Evolutionary conservation across 1,140 invertebrate species (phyloP), one percentile per base, ranked within the genome.

Genomic region (Ceratosolen solmsi): DNA sequence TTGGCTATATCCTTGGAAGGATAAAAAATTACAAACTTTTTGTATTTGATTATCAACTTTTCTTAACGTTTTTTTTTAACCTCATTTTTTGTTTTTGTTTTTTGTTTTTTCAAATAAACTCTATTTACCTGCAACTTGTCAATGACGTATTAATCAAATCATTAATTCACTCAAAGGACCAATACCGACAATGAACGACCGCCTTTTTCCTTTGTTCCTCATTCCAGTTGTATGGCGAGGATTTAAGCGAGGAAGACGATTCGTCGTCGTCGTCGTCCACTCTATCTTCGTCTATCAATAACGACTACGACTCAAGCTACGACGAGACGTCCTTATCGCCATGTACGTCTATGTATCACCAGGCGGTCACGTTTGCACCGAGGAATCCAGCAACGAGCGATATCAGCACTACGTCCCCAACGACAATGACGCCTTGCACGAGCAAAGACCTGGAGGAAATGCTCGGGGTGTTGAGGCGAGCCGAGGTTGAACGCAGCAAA

Each of bases 171-270:
- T n/a, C n/a, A n/a, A n/a, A n/a, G n/a, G n/a, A n/a, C n/a, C n/a
- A n/a, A n/a, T n/a, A n/a, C n/a, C n/a, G n/a, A n/a, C n/a, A n/a
- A n/a, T n/a, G n/a, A n/a, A n/a, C n/a, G n/a, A n/a, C n/a, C n/a
- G n/a, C n/a, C n/a, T n/a, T n/a, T n/a, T n/a, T n/a, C n/a, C n/a
- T n/a, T n/a, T n/a, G n/a, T n/a, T n/a, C n/a, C n/a, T n/a, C n/a
- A n/a, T n/a, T n/a, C n/a, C 78, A 91, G 89, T 30, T 91, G 7
- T 89, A 90, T 68, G 82, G 82, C 9, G 88, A 87, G 54, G 86
- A 85, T 8, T 72, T 77, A 2, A 84, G 79, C 17, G 87, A 85
- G 9, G 87, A 89, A 13, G 86, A 86, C 9, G 85, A 87, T 5
- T 79, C 87, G 9, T 58, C 76, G 0, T 27, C 58, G 13, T 36